Base-by-base conservation (phyloP, 2,113 vertebrate genomes). In the Nycticorax nycticorax region DNA sequence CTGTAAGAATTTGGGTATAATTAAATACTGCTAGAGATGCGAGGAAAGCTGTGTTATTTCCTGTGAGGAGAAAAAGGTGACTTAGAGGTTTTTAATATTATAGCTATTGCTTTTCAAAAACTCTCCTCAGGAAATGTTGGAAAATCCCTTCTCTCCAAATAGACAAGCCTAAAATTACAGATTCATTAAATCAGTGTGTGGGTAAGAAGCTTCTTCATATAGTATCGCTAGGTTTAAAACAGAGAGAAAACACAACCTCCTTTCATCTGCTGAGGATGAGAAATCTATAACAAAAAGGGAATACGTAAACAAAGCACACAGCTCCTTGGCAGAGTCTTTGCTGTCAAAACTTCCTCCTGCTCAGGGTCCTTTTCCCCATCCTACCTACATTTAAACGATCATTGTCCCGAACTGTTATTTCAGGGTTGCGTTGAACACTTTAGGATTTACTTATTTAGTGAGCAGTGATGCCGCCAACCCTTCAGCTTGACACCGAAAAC, bases 61-160 rank as follows among this genome's bases (percentile, higher is more conserved):
- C 96, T 98, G 78, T 95, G 95, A 97, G 87, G 53, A 93, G 85
- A 91, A 96, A 97, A 81, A 67, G 92, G 88, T 96, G 95, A 95
- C 87, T 93, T 97, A 69, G 81, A 93, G 81, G 47, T 74, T 97
- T 91, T 96, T 95, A 94, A 90, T 91, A 97, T 95, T 95, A 82
- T 33, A 96, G 95, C 95, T 96, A 97, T 95, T 97, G 95, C 87
- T 97, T 97, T 97, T 79, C 87, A 92, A 93, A 95, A 95, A 89
- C 67, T 88, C 86, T 95, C 95, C 95, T 96, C 94, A 91, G 92
- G 89, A 97, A 97, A 95, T n/a, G 3, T 37, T 3, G 10, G 96
- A 96, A 97, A 96, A 92, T 95, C 92, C 93, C 89, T 90, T 85
- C 77, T 91, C 85, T 96, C 83, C 94, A 96, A 82, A 90, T 35